Evolutionary conservation across 2,797 vertebrate species (phyloP).

Genomic region (Lemur catta): DNA sequence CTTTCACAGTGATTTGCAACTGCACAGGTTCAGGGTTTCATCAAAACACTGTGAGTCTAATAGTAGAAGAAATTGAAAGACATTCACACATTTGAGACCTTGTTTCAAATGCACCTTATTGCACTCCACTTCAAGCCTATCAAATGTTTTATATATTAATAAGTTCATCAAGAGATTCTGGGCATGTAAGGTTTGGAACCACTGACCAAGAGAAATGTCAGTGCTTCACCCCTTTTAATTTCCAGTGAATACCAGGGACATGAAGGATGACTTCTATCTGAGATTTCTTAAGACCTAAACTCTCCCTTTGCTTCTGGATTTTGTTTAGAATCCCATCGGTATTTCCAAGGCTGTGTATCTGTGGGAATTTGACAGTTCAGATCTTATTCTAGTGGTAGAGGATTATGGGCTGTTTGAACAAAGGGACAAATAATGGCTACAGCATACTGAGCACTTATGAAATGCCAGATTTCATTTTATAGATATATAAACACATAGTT

Average conservation of each 20-base stretch:
- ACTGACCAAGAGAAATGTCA: neutral
- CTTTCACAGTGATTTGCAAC: neutral
- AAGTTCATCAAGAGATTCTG: neutral
- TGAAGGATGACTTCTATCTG: neutral
- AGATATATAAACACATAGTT: neutral
- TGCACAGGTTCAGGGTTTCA: neutral
- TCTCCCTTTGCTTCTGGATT: neutral
- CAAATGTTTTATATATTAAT: neutral
- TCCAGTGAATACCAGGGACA: neutral
- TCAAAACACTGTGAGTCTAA: neutral
- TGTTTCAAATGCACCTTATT: neutral
- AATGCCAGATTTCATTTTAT: neutral
- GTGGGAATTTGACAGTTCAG: neutral
- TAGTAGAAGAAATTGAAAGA: neutral
- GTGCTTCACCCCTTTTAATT: neutral
- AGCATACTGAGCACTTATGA: neutral
- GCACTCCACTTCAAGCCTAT: neutral
- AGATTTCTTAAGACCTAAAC: neutral
- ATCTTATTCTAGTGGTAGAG: neutral
- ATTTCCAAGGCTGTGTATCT: neutral
- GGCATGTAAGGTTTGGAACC: neutral
- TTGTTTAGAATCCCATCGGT: neutral
- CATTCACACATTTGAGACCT: neutral
- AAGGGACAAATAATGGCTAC: neutral
- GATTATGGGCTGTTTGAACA: neutral